Percentiles rank a stretch among this genome's conserved stretches.
These are phyloP conservation scores for Acrossocheilus wenchowensis DNA, from an alignment of 2,797 vertebrate genomes.

Conservation along the genomic window DNA sequence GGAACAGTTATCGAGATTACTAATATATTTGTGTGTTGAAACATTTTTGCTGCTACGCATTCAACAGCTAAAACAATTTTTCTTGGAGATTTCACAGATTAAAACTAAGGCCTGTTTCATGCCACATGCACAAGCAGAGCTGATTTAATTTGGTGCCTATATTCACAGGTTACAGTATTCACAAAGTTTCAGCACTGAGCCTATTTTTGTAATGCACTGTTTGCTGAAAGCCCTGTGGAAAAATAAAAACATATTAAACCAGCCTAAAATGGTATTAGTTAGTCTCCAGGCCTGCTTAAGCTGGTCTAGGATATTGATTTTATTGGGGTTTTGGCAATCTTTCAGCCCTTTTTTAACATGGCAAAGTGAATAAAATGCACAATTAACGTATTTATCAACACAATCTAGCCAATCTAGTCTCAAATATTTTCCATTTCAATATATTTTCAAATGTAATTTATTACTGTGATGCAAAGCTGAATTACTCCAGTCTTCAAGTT, in stretches of 20 bases:
- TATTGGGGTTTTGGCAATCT: background rate
- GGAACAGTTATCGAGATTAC: conserved; percentile 45
- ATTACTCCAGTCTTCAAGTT: background rate
- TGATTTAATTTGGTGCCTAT: background rate
- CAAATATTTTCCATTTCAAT: background rate
- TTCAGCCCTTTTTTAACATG: background rate
- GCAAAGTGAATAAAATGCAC: background rate
- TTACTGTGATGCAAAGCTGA: background rate
- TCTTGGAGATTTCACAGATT: conserved; percentile 23
- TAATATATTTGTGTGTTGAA: conserved; percentile 38
- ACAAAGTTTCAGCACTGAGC: background rate
- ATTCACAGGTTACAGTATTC: background rate
- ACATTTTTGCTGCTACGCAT: background rate
- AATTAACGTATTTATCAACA: background rate
- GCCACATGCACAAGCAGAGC: background rate
- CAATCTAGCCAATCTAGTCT: background rate
- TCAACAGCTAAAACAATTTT: conserved; percentile 27
- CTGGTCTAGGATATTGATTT: background rate
- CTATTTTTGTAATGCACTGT: background rate
- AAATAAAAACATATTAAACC: background rate
- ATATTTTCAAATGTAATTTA: background rate
- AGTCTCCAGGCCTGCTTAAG: background rate
- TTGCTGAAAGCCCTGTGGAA: background rate
- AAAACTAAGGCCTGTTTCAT: background rate
- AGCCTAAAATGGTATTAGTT: background rate